Conservation (phyloP, 2,113 vertebrate species). For the Callorhinus ursinus region DNA sequence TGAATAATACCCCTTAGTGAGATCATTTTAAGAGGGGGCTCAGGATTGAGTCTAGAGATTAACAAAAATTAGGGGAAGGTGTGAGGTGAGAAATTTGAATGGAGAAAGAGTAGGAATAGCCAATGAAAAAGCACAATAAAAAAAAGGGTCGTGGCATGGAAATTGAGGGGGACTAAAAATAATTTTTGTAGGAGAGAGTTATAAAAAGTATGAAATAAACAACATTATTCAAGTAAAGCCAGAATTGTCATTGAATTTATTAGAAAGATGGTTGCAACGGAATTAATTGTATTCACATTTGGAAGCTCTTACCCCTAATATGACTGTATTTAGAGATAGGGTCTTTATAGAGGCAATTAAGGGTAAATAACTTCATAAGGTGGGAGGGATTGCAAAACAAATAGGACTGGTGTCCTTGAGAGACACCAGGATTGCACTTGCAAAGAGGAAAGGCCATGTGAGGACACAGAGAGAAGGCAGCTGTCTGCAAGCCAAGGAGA, state of each 20-base stretch:
- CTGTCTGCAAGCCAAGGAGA: not conserved
- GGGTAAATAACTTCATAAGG: not conserved
- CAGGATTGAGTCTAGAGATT: not conserved
- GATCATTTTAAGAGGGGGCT: not conserved
- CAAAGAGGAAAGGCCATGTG: not conserved
- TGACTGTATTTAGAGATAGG: not conserved
- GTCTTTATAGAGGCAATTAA: not conserved
- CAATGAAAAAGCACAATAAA: not conserved
- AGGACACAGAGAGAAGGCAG: not conserved
- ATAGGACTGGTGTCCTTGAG: not conserved
- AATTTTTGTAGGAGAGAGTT: not conserved
- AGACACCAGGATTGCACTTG: not conserved
- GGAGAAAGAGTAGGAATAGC: not conserved
- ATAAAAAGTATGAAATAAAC: not conserved
- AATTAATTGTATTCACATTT: not conserved
- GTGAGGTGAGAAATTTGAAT: not conserved
- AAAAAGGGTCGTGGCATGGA: not conserved
- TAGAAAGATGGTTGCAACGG: not conserved
- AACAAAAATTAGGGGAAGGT: not conserved
- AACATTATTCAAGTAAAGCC: not conserved
- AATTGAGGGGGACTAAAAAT: not conserved
- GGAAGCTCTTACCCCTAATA: not conserved
- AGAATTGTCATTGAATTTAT: not conserved
- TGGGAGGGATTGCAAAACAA: rapidly evolving
- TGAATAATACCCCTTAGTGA: not conserved